These are phyloP conservation scores for Aphelenchoides fujianensis DNA, from an alignment of 1,140 invertebrate genomes.

Conservation along the genomic window DNA sequence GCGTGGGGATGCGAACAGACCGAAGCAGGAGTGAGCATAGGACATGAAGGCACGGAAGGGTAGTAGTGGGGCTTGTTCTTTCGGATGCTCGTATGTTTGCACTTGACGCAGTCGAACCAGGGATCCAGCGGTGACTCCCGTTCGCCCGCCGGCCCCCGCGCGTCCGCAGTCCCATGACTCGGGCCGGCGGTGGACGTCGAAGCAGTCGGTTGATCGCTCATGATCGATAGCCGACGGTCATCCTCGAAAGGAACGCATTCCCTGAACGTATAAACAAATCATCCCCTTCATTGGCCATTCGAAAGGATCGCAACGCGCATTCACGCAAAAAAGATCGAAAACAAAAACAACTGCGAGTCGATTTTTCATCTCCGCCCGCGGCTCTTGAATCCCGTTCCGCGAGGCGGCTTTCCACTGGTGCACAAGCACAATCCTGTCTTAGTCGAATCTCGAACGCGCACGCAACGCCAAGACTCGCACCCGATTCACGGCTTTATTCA, in stretches of 20 bases:
- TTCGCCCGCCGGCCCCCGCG: no score
- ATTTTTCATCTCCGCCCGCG: no score
- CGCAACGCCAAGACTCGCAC: neutral
- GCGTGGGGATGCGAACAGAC: conserved; percentile 3
- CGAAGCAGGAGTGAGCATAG: conserved; percentile 6
- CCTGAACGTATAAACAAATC: no score
- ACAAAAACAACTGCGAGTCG: no score
- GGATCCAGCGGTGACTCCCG: neutral
- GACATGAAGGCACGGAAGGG: conserved; percentile 16
- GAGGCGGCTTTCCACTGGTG: neutral
- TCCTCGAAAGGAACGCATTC: neutral
- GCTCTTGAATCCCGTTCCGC: no score
- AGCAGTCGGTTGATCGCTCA: neutral
- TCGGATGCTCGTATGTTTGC: neutral
- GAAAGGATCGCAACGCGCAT: neutral
- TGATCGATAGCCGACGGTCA: no score
- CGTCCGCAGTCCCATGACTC: no score
- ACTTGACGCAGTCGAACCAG: neutral
- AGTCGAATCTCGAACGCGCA: no score
- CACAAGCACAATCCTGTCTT: no score
- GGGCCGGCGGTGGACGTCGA: neutral
- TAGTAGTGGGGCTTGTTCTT: neutral
- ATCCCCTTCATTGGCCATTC: neutral
- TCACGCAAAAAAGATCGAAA: no score
- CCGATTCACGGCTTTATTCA: neutral